These are phyloP conservation scores for Cataglyphis rosenhaueri DNA, from an alignment of 2,888 invertebrate species.

Conservation along the genomic window DNA sequence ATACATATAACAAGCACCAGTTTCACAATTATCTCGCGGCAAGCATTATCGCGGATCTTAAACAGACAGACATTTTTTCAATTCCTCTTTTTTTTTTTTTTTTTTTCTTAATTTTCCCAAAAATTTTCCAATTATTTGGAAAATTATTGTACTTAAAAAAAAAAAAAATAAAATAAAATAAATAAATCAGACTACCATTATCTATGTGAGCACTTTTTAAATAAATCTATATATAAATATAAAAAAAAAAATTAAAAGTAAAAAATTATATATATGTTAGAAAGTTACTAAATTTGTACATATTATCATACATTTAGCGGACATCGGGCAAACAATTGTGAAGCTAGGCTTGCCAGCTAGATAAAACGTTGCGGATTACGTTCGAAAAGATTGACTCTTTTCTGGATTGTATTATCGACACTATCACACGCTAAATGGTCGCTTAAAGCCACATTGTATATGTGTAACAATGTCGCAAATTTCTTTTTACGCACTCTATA, in stretches of 20 bases:
- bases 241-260: neutral
- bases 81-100: neutral
- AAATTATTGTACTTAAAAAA: neutral
- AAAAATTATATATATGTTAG: neutral
- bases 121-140: no score
- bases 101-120: neutral
- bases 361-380: neutral
- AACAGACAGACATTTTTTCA: neutral
- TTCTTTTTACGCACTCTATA: constrained; percentile 52
- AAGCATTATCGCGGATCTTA: constrained; percentile 4
- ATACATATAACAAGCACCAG: neutral
- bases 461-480: constrained; percentile 36
- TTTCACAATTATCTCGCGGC: constrained; percentile 36
- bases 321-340: constrained; percentile 31
- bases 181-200: neutral
- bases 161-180: neutral
- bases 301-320: neutral
- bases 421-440: constrained; percentile 27
- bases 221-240: constrained; percentile 15
- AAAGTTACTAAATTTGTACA: neutral
- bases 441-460: neutral
- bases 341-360: constrained; percentile 24
- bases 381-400: constrained; percentile 23
- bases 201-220: neutral
- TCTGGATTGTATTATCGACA: constrained; percentile 30